Evolutionary conservation across 1,140 invertebrate genomes (phyloP), one percentile per base, ranked within the genome.

Genomic region (Sycophaga agraensis): DNA sequence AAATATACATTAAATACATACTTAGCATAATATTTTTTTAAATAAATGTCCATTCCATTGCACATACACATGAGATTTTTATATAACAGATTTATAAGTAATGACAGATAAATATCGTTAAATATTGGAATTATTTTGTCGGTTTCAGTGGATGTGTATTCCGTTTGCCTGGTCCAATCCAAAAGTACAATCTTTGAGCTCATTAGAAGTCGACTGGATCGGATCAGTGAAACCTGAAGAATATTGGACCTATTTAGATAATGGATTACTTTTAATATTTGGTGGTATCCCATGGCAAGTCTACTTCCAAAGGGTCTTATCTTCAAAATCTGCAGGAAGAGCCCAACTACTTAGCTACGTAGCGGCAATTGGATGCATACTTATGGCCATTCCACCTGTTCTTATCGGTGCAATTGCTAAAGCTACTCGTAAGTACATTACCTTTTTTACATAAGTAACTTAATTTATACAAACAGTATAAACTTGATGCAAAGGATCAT

Each of bases 231-330:
- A 89, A 8, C 77, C 86, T 0, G 78, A 85, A 6, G 88, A 92
- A 59, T 87, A 90, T 40, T 93, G 91, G 74, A 87, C 85, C 50
- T 99, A 98, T 76, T 73, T 96, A 19, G 97, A 99, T 82, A 90
- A 92, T 65, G 94, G 91, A 21, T 82, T 99, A 53, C 83, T 99
- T 46, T 84, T 99, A 8, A 85, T 98, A 42, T 97, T 98, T 71
- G 97, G 97, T 8, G 97, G 97, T 22, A 98, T 99, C 69, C 97
- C 97, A 0, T 99, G 97, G 97, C 82, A 94, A 89, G 96, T 98
- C 4, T 99, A 98, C 75, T 99, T 99, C 81, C 97, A 99, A 83
- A 82, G 97, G 40, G 97, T 99, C 0, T 81, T 99, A 53, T 98
- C 96, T 35, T 95, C 94, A 66, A 96, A 96, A 83, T 93, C 94